Conservation (phyloP, 1,140 invertebrate species). For the Leptinotarsa texana region DNA sequence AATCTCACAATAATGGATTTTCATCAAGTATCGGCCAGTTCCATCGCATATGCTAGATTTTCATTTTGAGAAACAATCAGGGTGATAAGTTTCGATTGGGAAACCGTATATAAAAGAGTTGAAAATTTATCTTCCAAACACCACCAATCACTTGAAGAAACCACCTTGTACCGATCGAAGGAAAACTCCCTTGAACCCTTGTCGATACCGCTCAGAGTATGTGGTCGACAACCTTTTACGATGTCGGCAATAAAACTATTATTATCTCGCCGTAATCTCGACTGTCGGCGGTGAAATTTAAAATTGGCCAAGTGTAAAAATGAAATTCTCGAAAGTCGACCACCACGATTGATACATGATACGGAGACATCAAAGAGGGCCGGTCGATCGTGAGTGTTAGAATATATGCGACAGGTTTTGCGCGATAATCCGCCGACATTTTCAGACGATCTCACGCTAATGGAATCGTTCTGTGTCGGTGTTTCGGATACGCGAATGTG, state of each 20-base stretch:
- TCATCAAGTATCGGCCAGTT: no score
- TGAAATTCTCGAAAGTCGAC: constrained; percentile 8
- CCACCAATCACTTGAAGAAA: neutral
- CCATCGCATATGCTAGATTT: no score
- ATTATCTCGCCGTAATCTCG: constrained; percentile 1
- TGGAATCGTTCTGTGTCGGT: neutral
- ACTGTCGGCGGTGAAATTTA: neutral
- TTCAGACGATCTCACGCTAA: neutral
- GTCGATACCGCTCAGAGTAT: neutral
- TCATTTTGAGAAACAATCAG: no score
- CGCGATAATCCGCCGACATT: constrained; percentile 1
- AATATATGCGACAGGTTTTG: constrained; percentile 6
- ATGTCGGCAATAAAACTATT: constrained; percentile 8
- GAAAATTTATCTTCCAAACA: no score
- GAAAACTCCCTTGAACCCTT: neutral
- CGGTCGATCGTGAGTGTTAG: constrained; percentile 7
- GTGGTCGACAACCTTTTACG: neutral
- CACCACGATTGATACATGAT: constrained; percentile 1
- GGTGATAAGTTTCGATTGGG: no score
- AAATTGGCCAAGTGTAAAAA: constrained; percentile 6
- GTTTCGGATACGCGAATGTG: no score
- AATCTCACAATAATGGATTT: no score
- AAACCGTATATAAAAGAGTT: no score
- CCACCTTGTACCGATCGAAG: neutral
- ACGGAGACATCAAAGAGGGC: neutral